phyloP scores from a whole-genome alignment of 2,888 invertebrate species.

The Amphipoea oculea region DNA sequence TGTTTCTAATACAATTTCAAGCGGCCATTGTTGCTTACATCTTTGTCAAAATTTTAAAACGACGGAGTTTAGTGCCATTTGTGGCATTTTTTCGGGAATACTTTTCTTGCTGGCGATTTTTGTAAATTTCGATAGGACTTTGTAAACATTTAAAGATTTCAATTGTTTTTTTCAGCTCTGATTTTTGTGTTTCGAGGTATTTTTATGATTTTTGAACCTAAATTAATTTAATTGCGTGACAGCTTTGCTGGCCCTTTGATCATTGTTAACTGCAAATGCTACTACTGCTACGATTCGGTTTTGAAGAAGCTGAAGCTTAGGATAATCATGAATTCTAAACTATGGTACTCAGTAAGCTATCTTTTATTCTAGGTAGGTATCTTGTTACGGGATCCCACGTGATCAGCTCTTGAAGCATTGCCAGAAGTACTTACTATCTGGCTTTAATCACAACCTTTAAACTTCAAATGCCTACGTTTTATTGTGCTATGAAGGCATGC shows the following conservation, averaged over 20 bases:
- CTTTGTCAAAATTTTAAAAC: not conserved
- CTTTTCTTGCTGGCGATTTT: not conserved
- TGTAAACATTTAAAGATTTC: too few relatives aligned
- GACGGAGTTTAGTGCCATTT: not conserved
- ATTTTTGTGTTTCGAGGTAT: not conserved
- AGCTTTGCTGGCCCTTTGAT: not conserved
- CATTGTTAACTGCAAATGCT: not conserved
- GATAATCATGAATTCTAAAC: not conserved
- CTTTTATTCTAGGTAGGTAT: not conserved
- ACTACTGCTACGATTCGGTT: not conserved
- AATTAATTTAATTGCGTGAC: not conserved
- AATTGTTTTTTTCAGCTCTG: not conserved
- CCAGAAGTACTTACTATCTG: conserved; percentile 21
- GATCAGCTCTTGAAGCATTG: not conserved
- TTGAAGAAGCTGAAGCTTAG: not conserved
- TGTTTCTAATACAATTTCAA: not conserved
- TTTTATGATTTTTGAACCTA: not conserved
- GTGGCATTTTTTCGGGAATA: not conserved
- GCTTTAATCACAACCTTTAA: conserved; percentile 27
- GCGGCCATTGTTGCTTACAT: not conserved
- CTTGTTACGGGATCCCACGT: not conserved
- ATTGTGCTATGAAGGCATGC: conserved; percentile 34
- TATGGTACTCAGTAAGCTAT: too few relatives aligned
- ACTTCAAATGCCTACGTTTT: conserved; percentile 32
- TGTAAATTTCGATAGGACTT: not conserved